Evolutionary conservation across 1,140 invertebrate genomes (phyloP), one percentile per base, ranked within the genome.

Genomic region (Gonioctena quinquepunctata): DNA sequence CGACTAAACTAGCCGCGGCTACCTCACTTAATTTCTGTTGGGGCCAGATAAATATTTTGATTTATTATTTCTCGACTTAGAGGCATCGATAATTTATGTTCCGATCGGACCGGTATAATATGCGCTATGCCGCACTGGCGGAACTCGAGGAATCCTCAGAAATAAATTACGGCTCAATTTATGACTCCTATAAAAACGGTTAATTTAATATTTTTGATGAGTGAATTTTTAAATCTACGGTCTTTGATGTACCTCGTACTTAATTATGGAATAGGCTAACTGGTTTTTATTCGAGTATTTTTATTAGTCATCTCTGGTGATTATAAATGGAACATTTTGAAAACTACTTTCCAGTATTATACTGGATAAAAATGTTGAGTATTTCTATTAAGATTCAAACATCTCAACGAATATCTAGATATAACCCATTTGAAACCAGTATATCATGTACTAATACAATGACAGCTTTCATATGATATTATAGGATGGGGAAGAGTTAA

Each of bases 181-280:
- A 59, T 59, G 13, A 23, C 56, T 25, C 3, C 56, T 26, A 59
- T 59, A 28, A 59, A 52, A 56, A 59, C 21, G 25, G 56, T 59
- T 59, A 59, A 59, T 59, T 59, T 59, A 59, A 59, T 59, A 21
- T 59, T 59, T 25, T 59, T 23, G 56, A 26, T 59, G 56, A 16
- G 21, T 25, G 56, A 59, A 42, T 59, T 11, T 23, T 59, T n/a
- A 25, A 21, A 54, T 59, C 11, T 0, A 59, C 23, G 56, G 21
- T 8, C 50, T 26, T 25, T 59, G n/a, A 42, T 42, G 33, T 42
- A 13, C 33, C 11, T 2, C n/a, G 11, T 42, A n/a, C 11, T 42
- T 13, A 42, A 42, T 42, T 8, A 1, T 8, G 33, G 33, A 42
- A 42, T 42, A 42, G 6, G 33, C n/a, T 42, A 4, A 13, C n/a